Evolutionary conservation across 2,797 vertebrate species (phyloP).

Genomic region (Amblyopsis hoosieri): DNA sequence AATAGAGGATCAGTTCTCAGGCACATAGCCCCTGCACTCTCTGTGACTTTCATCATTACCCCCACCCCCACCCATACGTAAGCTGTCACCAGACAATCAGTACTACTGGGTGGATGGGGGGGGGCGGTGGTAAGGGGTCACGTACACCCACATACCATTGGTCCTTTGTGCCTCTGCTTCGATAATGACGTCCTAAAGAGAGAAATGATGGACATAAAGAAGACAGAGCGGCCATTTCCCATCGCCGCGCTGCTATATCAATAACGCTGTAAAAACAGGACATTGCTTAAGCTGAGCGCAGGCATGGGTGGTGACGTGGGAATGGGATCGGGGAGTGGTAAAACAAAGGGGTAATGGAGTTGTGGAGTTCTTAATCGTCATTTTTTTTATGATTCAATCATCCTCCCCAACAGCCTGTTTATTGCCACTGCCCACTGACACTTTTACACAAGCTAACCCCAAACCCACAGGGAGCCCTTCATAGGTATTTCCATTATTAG

Average conservation of each 20-base stretch:
- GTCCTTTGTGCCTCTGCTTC: slow-evolving; percentile 30
- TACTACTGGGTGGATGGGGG: slow-evolving; percentile 25
- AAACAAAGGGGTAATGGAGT: slow-evolving; percentile 57
- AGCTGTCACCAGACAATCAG: slow-evolving; percentile 65
- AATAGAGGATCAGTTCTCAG: slow-evolving; percentile 30
- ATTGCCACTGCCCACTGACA: slow-evolving; percentile 16
- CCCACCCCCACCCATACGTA: slow-evolving; percentile 48
- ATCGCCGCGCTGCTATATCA: slow-evolving; percentile 42
- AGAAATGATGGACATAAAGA: slow-evolving; percentile 57
- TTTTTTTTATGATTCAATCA: slow-evolving; percentile 62
- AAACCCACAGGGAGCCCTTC: slow-evolving; percentile 7
- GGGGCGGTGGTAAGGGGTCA: slow-evolving; percentile 53
- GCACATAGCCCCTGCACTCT: slow-evolving; percentile 36
- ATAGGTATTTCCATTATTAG: slow-evolving; percentile 4
- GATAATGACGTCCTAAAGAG: slow-evolving; percentile 66
- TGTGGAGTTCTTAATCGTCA: slow-evolving; percentile 31
- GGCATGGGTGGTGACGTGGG: slow-evolving; percentile 37
- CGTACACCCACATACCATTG: slow-evolving; percentile 49
- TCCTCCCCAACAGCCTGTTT: slow-evolving; percentile 40
- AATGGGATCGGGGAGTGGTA: slow-evolving; percentile 44
- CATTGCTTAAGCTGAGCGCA: slow-evolving; percentile 52
- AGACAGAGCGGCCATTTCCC: slow-evolving; percentile 56
- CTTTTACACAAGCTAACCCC: slow-evolving; percentile 19
- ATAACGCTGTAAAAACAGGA: slow-evolving; percentile 55
- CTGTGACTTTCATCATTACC: slow-evolving; percentile 53